phyloP scores from a whole-genome alignment of 2,113 vertebrate species.

The Anthoscopus minutus region DNA sequence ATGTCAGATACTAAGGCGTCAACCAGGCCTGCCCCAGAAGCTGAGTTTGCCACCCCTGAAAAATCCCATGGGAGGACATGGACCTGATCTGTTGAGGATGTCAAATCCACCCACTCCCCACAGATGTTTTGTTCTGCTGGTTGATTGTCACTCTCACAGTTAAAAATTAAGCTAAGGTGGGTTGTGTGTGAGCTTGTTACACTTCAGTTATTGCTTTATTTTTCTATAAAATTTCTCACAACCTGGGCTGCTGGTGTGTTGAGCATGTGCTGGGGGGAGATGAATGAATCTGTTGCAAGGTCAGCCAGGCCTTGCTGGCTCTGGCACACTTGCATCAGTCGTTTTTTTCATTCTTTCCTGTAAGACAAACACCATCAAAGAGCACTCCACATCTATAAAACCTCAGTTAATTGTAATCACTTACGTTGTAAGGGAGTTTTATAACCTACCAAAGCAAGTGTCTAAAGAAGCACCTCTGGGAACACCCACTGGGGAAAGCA shows the following conservation, averaged over 20 bases:
- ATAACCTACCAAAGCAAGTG: neutral
- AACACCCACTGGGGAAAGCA: neutral
- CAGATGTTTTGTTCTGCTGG: neutral
- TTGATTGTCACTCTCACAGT: neutral
- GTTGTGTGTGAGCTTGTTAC: neutral
- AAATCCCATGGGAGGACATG: neutral
- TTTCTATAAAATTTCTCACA: neutral
- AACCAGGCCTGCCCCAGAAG: neutral
- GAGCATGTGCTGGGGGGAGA: neutral
- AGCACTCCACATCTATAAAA: neutral
- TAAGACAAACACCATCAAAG: neutral
- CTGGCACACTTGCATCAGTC: neutral
- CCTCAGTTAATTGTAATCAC: neutral
- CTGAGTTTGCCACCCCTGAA: neutral
- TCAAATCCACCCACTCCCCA: neutral
- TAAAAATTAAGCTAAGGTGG: slow-evolving; percentile 20
- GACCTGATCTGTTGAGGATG: neutral
- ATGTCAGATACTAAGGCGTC: neutral
- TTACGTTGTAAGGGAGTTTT: neutral
- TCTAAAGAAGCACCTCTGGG: neutral
- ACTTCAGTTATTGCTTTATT: slow-evolving; percentile 23
- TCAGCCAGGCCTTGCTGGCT: neutral
- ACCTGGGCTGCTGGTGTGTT: neutral
- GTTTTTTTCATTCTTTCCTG: neutral
- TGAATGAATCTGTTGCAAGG: neutral